These are phyloP conservation scores for Druceiella hillmani DNA, from an alignment of 2,888 invertebrate species.

Conservation along the genomic window DNA sequence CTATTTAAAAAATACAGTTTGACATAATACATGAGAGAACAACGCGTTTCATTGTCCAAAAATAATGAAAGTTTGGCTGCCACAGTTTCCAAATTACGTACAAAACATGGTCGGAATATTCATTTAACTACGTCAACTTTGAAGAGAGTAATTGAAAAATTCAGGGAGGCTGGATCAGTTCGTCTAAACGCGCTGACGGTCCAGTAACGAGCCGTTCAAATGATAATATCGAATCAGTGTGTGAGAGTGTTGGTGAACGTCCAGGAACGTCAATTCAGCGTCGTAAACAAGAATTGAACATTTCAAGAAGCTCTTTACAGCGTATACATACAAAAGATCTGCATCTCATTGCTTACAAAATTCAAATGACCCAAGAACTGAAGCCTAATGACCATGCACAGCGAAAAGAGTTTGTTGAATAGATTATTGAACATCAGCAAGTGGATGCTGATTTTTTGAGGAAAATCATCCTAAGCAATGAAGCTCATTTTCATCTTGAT, in stretches of 20 bases:
- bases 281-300: conserved; percentile 24
- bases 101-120: conserved; percentile 27
- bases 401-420: conserved; percentile 13
- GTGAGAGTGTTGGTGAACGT: conserved; percentile 26
- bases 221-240: conserved; percentile 23
- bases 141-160: conserved; percentile 28
- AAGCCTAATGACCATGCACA: conserved; percentile 25
- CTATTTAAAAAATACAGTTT: no score
- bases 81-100: conserved; percentile 21
- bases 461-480: conserved; percentile 23
- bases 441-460: conserved; percentile 23
- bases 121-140: conserved; percentile 26
- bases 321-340: conserved; percentile 25
- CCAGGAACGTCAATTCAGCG: conserved; percentile 27
- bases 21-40: conserved; percentile 13
- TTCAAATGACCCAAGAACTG: conserved; percentile 26
- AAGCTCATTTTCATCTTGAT: conserved; percentile 23
- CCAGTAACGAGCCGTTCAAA: conserved; percentile 23
- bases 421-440: conserved; percentile 4
- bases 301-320: conserved; percentile 24
- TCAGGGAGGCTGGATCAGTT: conserved; percentile 27
- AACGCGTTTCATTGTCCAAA: conserved; percentile 19
- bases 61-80: conserved; percentile 23
- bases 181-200: conserved; percentile 22
- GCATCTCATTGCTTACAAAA: conserved; percentile 25